phyloP scores from a whole-genome alignment of 2,888 invertebrate genomes.

The Branchinecta sandiegonensis region DNA sequence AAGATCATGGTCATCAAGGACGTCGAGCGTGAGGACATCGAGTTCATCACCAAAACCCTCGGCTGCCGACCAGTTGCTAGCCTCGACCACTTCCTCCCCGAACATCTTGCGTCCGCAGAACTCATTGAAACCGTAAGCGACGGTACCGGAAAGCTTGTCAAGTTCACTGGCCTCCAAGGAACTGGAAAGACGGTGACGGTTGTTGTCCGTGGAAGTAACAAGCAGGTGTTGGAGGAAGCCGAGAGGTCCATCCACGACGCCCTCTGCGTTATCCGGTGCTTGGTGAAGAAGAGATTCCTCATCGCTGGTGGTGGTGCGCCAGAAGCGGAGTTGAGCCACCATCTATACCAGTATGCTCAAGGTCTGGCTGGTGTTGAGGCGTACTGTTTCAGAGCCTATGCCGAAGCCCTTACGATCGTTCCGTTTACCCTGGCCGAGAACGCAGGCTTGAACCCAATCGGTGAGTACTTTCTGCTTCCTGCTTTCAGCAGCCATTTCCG shows the following conservation, averaged over 20 bases:
- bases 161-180: constrained; percentile 73
- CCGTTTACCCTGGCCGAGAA: constrained; percentile 84
- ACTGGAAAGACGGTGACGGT: constrained; percentile 84
- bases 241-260: constrained; percentile 86
- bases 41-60: constrained; percentile 88
- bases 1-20: constrained; percentile 98
- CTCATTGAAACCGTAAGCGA: constrained; percentile 84
- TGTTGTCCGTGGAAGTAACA: constrained; percentile 74
- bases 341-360: constrained; percentile 63
- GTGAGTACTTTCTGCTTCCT: too few relatives aligned
- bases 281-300: constrained; percentile 79
- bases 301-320: constrained; percentile 96
- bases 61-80: constrained; percentile 93
- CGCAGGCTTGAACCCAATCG: constrained; percentile 77
- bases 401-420: constrained; percentile 86
- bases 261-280: constrained; percentile 80
- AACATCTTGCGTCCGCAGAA: constrained; percentile 80
- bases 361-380: constrained; percentile 79
- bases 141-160: constrained; percentile 76
- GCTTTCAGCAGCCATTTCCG: too few relatives aligned
- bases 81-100: constrained; percentile 89
- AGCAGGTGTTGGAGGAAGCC: constrained; percentile 74
- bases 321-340: constrained; percentile 82
- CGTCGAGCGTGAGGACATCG: constrained; percentile 93
- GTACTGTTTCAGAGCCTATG: constrained; percentile 78